Evolutionary conservation across 2,888 invertebrate species (phyloP).

Genomic region (Cryptus armator): DNA sequence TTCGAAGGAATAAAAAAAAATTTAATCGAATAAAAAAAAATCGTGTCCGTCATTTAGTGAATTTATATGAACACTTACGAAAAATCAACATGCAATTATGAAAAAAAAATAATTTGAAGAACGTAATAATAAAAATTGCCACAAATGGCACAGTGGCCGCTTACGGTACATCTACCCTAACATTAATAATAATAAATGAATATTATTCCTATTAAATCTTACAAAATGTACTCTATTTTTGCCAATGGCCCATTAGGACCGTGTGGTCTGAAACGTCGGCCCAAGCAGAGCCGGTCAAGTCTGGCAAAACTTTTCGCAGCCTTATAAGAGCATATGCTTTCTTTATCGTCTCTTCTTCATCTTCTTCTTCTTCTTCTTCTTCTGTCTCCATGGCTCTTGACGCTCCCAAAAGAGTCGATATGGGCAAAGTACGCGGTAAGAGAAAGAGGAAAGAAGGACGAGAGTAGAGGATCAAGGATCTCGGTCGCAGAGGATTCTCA

Average conservation of each 20-base stretch:
- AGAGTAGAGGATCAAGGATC: slow-evolving; percentile 30
- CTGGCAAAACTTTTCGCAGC: slow-evolving; percentile 7
- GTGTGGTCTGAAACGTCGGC: not conserved
- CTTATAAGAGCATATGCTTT: not conserved
- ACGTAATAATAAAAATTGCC: too few species aligned
- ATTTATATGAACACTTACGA: too few species aligned
- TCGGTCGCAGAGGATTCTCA: slow-evolving; percentile 34
- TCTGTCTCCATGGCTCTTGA: not conserved
- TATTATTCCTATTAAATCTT: too few species aligned
- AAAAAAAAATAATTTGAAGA: too few species aligned
- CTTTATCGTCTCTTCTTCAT: not conserved
- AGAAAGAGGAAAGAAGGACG: not conserved
- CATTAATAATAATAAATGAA: too few species aligned
- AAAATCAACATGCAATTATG: too few species aligned
- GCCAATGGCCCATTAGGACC: not conserved
- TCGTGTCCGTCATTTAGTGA: too few species aligned
- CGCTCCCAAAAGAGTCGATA: not conserved
- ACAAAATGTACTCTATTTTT: too few species aligned
- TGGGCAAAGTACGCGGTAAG: not conserved
- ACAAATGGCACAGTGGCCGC: too few species aligned
- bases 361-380: not conserved
- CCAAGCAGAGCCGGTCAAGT: not conserved
- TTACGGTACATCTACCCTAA: too few species aligned
- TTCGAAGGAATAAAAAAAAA: too few species aligned
- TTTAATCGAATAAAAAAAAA: too few species aligned